phyloP scores from a whole-genome alignment of 2,113 vertebrate species.

The Peromyscus maniculatus region DNA sequence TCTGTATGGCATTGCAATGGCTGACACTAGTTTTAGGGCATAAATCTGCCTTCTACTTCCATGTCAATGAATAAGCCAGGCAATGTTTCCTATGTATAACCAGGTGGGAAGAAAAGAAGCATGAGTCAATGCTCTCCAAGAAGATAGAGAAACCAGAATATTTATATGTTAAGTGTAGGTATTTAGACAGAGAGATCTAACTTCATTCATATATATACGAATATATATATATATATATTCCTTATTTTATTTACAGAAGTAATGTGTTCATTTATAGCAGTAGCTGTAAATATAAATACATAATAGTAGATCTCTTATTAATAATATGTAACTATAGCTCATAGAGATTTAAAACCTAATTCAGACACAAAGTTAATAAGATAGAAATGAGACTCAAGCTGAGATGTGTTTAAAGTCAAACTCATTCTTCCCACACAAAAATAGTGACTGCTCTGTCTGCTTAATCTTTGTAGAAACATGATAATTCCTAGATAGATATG shows the following conservation, averaged over 20 bases:
- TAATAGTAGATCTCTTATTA: conserved; percentile 6
- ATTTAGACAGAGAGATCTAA: not conserved
- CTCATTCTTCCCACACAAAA: conserved; percentile 35
- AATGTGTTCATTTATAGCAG: not conserved
- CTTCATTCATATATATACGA: not conserved
- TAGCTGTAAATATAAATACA: not conserved
- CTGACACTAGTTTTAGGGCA: not conserved
- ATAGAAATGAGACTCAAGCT: not conserved
- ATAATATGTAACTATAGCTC: conserved; percentile 38
- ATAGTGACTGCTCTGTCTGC: not conserved
- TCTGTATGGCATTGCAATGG: conserved; percentile 45
- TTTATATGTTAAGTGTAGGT: not conserved
- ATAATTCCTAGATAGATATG: not conserved
- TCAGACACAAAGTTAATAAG: conserved; percentile 31
- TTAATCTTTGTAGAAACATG: conserved; percentile 56
- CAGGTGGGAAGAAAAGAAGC: conserved; percentile 41
- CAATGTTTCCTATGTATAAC: not conserved
- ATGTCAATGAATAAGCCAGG: not conserved
- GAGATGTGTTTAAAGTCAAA: conserved; percentile 27
- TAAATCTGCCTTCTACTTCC: not conserved
- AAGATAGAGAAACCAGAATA: not conserved
- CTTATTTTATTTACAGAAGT: conserved; percentile 14
- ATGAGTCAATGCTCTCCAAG: not conserved
- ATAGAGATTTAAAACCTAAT: conserved; percentile 2
- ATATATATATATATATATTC: not conserved